Evolutionary conservation across 1,140 invertebrate genomes (phyloP), one percentile per base, ranked within the genome.

Genomic region (Trissolcus basalis): DNA sequence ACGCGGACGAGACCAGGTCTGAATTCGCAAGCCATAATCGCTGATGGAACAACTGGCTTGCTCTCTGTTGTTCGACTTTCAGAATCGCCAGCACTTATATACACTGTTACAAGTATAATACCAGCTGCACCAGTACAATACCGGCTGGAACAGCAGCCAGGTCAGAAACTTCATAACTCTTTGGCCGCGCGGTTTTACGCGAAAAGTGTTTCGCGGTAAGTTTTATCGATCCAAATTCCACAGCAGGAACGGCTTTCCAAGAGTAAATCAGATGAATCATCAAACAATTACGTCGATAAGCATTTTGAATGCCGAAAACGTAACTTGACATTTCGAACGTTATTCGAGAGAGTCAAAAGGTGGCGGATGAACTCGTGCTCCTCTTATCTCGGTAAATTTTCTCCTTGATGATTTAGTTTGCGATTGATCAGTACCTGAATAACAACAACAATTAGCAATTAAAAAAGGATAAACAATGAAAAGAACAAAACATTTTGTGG

Each of bases 11-110:
- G n/a, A n/a, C n/a, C n/a, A n/a, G n/a, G 68, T 78, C 59, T 74
- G 80, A 77, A 81, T 81, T 82, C 81, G 77, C n/a, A n/a, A 70
- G 75, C 77, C 55, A 76, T 80, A 82, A 82, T 82, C 81, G 81
- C 73, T 60, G 41, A 59, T 58, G 43, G 41, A 58, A 45, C 39
- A 61, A 35, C 50, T 67, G 65, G 55, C 45, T 39, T 3, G 36
- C 19, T 27, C 19, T 43, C 9, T 19, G 39, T 53, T 51, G 56
- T 53, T 73, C 55, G 50, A 60, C 61, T 73, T 73, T 67, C 61
- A 43, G 55, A 27, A 27, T 27, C n/a, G n/a, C n/a, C 16, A 63
- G 35, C 48, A 53, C 48, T 64, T 64, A 16, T n/a, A 11, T 39
- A 4, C 60, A 58, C 59, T 71, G n/a, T 58, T 63, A 45, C 51